Percentiles rank a stretch among this genome's conserved stretches.
phyloP scores from a whole-genome alignment of 2,888 invertebrate species.

The Sericinus montela region DNA sequence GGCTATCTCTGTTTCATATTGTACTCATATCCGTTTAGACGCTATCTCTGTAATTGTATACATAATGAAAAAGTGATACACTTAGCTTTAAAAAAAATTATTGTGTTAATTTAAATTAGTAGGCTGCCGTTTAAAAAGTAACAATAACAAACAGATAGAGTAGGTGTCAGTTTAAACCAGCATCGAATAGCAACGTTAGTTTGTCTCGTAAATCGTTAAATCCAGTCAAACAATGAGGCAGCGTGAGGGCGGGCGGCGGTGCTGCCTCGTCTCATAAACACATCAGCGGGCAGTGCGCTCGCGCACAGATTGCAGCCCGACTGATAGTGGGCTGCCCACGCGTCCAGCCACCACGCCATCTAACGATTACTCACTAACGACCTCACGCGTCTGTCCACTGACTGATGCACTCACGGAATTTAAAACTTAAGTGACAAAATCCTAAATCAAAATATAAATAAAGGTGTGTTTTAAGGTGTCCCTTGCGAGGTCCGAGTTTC shows the following conservation, averaged over 20 bases:
- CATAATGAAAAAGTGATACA: too few relatives aligned
- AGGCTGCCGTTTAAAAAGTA: slow-evolving; percentile 4
- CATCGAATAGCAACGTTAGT: slow-evolving; percentile 37
- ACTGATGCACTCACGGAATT: background rate
- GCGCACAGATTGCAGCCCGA: slow-evolving; percentile 63
- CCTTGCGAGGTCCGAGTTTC: too few relatives aligned
- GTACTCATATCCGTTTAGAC: too few relatives aligned
- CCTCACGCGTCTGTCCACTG: slow-evolving; percentile 15
- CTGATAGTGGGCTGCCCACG: slow-evolving; percentile 59
- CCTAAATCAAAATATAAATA: too few relatives aligned
- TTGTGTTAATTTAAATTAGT: too few relatives aligned
- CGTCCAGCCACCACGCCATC: slow-evolving; percentile 26
- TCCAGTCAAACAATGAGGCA: slow-evolving; percentile 70
- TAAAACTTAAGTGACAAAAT: too few relatives aligned
- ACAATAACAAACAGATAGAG: slow-evolving; percentile 14
- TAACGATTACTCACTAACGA: slow-evolving; percentile 41
- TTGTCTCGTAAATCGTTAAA: slow-evolving; percentile 54
- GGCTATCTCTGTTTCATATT: too few relatives aligned
- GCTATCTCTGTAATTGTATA: too few relatives aligned
- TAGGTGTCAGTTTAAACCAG: slow-evolving; percentile 25
- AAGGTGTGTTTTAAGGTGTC: too few relatives aligned
- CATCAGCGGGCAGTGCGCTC: slow-evolving; percentile 55
- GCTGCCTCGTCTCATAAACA: slow-evolving; percentile 60
- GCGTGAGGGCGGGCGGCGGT: slow-evolving; percentile 62
- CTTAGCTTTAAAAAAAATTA: too few relatives aligned